Base-by-base conservation (phyloP, 1,140 invertebrate genomes). In the Ditylenchus dipsaci region DNA sequence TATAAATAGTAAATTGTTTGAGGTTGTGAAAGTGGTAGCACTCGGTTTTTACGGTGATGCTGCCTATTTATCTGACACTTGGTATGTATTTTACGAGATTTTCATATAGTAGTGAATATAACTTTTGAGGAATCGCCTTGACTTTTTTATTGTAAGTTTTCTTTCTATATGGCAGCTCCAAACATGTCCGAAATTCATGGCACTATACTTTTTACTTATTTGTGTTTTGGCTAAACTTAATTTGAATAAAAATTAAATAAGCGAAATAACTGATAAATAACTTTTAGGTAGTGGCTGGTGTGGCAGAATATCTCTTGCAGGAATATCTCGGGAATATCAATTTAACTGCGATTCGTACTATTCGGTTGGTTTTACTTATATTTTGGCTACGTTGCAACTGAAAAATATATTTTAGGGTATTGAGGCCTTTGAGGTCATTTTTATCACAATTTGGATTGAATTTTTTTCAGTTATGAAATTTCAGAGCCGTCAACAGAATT, bases 401-500 rank as follows among this genome's bases (percentile, higher is more conserved):
- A 38, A 5, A 3, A 38, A 3, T 5, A 11, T 38, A 38, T 38
- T 38, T n/a, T 38, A 38, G 33, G 33, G 33, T 38, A 38, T 38
- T 38, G 33, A 38, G 33, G 33, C 33, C 33, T 38, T 38, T 38
- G 11, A 38, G 33, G 33, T 38, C n/a, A n/a, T 38, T 38, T 38
- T 38, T 11, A 5, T 38, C 11, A 5, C 3, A 5, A 38, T 38
- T 38, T 38, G 33, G 33, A 38, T 38, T 5, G 11, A 38, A 38
- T 5, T 5, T 38, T 5, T 3, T 38, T 11, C 33, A 5, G 11
- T 86, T 98, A 38, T 86, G 95, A 80, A 95, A 95, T 29, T 86
- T 98, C 65, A 86, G 95, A 74, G 95, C 95, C 61, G 98, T 99
- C 85, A 99, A 99, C 87, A 89, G 95, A 84, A 97, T 99, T 89